These are phyloP conservation scores for Melanotaenia parkinsoni DNA, from an alignment of 2,797 vertebrate genomes.

Conservation along the genomic window DNA sequence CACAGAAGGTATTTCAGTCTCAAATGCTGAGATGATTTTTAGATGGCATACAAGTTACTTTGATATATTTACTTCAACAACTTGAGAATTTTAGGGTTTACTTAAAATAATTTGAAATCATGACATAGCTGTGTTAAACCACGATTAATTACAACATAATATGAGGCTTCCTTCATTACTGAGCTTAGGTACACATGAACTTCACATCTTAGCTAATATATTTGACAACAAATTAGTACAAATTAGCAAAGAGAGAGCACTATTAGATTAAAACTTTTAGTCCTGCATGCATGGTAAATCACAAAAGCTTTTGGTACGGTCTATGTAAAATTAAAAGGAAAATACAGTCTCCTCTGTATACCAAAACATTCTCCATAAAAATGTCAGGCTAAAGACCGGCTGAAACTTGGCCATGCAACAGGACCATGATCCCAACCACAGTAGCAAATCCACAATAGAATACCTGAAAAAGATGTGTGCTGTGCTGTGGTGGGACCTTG, in stretches of 20 bases:
- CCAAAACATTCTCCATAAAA: neutral
- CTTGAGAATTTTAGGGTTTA: neutral
- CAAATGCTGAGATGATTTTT: slow-evolving; percentile 36
- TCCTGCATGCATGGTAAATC: neutral
- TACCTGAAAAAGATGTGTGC: neutral
- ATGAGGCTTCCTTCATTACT: neutral
- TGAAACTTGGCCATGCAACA: too few relatives aligned
- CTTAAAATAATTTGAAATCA: neutral
- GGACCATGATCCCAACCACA: too few relatives aligned
- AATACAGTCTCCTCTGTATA: neutral
- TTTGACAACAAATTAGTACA: neutral
- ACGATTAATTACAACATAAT: neutral
- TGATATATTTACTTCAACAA: neutral
- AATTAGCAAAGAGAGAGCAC: too few relatives aligned
- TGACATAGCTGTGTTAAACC: neutral
- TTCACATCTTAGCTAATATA: neutral
- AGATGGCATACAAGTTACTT: neutral
- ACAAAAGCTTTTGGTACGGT: neutral
- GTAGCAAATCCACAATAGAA: too few relatives aligned
- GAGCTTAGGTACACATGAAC: neutral
- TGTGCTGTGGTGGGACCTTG: neutral
- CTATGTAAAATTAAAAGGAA: neutral
- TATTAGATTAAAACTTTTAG: neutral
- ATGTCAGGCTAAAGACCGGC: neutral
- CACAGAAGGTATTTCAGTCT: slow-evolving; percentile 26